phyloP scores from a whole-genome alignment of 2,888 invertebrate species.

The Colostygia pectinataria region DNA sequence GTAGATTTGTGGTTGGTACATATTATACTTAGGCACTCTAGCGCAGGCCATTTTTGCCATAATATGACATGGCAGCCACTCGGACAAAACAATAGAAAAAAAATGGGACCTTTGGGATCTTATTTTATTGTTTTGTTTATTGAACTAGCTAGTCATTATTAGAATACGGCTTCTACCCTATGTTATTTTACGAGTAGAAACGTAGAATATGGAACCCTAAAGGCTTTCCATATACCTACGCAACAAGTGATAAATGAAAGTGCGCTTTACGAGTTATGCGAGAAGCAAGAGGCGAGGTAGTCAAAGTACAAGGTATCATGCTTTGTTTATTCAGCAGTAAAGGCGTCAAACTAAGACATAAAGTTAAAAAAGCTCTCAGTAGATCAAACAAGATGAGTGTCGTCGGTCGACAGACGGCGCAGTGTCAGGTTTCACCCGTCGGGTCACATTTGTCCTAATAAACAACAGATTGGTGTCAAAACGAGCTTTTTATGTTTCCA shows the following conservation, averaged over 20 bases:
- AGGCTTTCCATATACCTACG: too few species aligned
- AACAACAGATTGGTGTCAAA: constrained; percentile 81
- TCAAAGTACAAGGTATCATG: constrained; percentile 53
- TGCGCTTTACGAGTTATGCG: constrained; percentile 42
- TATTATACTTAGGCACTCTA: too few species aligned
- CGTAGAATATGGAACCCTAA: too few species aligned
- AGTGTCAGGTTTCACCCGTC: constrained; percentile 69
- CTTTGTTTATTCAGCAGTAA: constrained; percentile 78
- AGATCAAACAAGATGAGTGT: constrained; percentile 80
- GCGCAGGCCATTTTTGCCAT: too few species aligned
- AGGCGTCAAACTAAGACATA: constrained; percentile 78
- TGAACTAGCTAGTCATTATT: too few species aligned
- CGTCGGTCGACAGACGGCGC: constrained; percentile 70
- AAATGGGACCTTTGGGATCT: too few species aligned
- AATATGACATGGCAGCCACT: too few species aligned
- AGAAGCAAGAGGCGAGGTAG: constrained; percentile 7
- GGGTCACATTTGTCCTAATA: constrained; percentile 80
- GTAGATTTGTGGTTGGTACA: too few species aligned
- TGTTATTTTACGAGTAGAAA: too few species aligned
- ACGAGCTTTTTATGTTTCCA: constrained; percentile 78
- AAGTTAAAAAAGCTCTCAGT: constrained; percentile 82
- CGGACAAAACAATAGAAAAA: too few species aligned
- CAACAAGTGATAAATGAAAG: constrained; percentile 27
- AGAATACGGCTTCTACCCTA: too few species aligned
- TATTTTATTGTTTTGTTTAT: too few species aligned